Evolutionary conservation across 2,888 invertebrate genomes (phyloP).

Genomic region (Clanis bilineata): DNA sequence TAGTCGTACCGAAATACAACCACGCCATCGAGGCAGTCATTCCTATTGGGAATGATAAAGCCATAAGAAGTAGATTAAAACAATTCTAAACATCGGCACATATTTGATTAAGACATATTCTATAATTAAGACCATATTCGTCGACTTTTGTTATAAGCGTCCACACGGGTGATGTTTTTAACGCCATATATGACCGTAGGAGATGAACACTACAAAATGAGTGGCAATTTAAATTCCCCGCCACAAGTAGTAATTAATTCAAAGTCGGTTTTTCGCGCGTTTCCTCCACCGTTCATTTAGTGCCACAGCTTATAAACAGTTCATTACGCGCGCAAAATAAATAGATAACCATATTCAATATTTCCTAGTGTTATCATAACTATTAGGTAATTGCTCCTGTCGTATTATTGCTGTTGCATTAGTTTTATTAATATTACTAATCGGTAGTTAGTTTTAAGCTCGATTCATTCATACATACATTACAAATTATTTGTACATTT

Average conservation of each 20-base stretch:
- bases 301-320: background rate
- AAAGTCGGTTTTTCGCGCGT: constrained; percentile 14
- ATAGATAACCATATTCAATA: background rate
- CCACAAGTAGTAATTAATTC: constrained; percentile 23
- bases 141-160: background rate
- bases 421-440: no score
- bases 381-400: no score
- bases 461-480: no score
- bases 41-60: background rate
- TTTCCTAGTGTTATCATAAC: no score
- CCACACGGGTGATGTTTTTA: constrained; percentile 19
- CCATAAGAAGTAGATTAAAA: background rate
- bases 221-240: constrained; percentile 36
- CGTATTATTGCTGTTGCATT: no score
- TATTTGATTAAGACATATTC: constrained; percentile 10
- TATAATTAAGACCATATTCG: background rate
- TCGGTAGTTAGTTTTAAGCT: no score
- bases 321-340: background rate
- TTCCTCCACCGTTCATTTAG: background rate
- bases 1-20: no score
- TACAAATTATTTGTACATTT: no score
- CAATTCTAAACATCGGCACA: background rate
- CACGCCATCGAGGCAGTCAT: no score
- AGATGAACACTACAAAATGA: constrained; percentile 37
- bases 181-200: constrained; percentile 18